A percentile compares a stretch with the other conserved stretches of the same genome.
Evolutionary conservation across 2,888 invertebrate species (phyloP).

Genomic region (Morpho deidamia): DNA sequence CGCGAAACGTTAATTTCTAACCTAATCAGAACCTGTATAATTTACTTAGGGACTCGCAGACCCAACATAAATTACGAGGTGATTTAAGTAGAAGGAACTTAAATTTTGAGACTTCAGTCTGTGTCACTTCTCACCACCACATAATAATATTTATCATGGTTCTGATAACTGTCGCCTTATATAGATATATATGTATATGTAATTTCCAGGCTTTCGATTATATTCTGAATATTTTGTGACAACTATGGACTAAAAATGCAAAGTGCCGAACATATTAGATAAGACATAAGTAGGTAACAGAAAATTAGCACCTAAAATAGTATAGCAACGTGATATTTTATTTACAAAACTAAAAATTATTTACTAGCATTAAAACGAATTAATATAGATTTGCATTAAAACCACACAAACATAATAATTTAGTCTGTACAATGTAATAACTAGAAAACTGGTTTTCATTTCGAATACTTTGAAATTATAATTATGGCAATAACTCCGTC

Average conservation of each 20-base stretch:
- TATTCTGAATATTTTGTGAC: conserved; percentile 51
- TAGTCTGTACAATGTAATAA: conserved; percentile 65
- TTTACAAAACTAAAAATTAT: conserved; percentile 61
- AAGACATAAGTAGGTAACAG: conserved; percentile 39
- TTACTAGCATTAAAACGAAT: conserved; percentile 64
- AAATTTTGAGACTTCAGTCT: conserved; percentile 55
- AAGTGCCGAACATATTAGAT: conserved; percentile 29
- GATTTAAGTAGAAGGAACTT: conserved; percentile 76
- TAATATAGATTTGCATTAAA: conserved; percentile 53
- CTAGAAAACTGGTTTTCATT: conserved; percentile 51
- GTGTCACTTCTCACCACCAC: conserved; percentile 70
- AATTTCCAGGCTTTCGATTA: conserved; percentile 16
- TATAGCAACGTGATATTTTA: conserved; percentile 64
- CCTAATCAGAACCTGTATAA: conserved; percentile 79
- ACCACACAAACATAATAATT: conserved; percentile 68
- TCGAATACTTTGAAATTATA: conserved; percentile 47
- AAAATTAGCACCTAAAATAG: conserved; percentile 70
- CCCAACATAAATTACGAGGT: conserved; percentile 78
- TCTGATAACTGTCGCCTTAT: conserved; percentile 69
- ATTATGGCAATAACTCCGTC: conserved; percentile 63
- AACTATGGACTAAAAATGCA: conserved; percentile 36
- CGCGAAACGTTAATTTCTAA: conserved; percentile 58
- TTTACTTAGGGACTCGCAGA: conserved; percentile 64
- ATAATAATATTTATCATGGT: conserved; percentile 41
- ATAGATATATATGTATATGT: conserved; percentile 27